Base-by-base conservation (phyloP, 2,888 invertebrate species). In the Bhutanitis thaidina region DNA sequence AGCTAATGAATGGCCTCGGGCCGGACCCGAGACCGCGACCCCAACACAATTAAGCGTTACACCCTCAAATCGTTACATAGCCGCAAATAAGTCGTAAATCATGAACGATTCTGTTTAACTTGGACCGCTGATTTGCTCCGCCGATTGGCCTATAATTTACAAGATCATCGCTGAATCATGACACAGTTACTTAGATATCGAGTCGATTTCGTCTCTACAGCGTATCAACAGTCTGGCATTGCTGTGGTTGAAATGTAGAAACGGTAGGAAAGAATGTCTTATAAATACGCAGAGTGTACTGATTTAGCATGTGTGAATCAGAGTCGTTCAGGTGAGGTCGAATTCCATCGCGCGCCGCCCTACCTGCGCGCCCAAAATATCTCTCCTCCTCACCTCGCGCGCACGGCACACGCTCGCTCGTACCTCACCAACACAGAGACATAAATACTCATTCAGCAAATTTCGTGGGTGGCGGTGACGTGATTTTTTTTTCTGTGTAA, bases 361-460 rank as follows among this genome's bases (percentile, higher is more conserved):
- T 86, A 87, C 87, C 87, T 87, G 87, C 80, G 74, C 77, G 80
- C 86, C 80, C 75, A 73, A 87, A 89, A 89, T 88, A 89, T 77
- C n/a, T n/a, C n/a, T n/a, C n/a, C n/a, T n/a, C 76, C 78, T 53
- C 60, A 69, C 59, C 65, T 65, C 70, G 77, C 80, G 75, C 75
- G 69, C 67, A 65, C 67, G 67, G 71, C 76, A 74, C 69, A 65
- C 71, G 66, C 66, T 54, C 60, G 55, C 58, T 54, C 64, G 55
- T 64, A 49, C 68, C 68, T 64, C 62, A 27, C 64, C 65, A 67
- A 61, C 66, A 16, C 7, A 25, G 1, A 36, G 15, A 43, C 32
- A 46, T 41, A 25, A 46, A 34, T 52, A 38, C 30, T 16, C 27
- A 46, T 32, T 41, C 30, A 41, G 29, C 36, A 35, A 5, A 40